These are phyloP conservation scores for Limnothrissa miodon DNA, from an alignment of 2,113 vertebrate species.

Conservation along the genomic window DNA sequence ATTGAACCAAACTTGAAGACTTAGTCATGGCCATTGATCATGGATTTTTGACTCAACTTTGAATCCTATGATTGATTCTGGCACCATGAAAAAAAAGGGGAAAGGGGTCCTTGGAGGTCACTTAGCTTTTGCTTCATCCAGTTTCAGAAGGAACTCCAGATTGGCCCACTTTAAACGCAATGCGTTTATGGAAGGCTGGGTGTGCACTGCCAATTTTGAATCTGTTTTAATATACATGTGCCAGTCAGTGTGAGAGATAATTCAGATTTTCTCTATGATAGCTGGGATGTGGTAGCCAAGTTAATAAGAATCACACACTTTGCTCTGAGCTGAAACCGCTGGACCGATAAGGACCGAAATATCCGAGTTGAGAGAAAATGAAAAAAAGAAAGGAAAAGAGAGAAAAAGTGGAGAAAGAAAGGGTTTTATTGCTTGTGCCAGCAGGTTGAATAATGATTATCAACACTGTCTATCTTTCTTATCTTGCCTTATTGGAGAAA, in stretches of 20 bases:
- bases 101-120: background rate
- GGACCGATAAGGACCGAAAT: conserved; percentile 60
- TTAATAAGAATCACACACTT: conserved; percentile 54
- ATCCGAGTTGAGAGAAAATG: conserved; percentile 40
- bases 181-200: background rate
- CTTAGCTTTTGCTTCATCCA: background rate
- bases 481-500: conserved; percentile 42
- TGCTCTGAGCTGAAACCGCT: conserved; percentile 56
- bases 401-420: conserved; percentile 35
- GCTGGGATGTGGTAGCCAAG: conserved; percentile 34
- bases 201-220: background rate
- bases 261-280: conserved; percentile 48
- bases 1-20: conserved; percentile 27
- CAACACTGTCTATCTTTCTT: conserved; percentile 57
- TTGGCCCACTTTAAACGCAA: background rate
- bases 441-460: conserved; percentile 75
- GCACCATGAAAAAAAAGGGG: background rate
- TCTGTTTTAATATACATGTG: conserved; percentile 21
- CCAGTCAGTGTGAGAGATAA: conserved; percentile 32
- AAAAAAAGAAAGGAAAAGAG: conserved; percentile 38
- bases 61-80: background rate
- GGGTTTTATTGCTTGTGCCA: conserved; percentile 71
- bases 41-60: background rate
- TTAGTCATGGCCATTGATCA: background rate
- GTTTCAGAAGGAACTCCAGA: background rate